Percentiles rank a stretch among this genome's conserved stretches.
phyloP scores from a whole-genome alignment of 64 coral and sea anemone genomes.

The Montipora foliosa region DNA sequence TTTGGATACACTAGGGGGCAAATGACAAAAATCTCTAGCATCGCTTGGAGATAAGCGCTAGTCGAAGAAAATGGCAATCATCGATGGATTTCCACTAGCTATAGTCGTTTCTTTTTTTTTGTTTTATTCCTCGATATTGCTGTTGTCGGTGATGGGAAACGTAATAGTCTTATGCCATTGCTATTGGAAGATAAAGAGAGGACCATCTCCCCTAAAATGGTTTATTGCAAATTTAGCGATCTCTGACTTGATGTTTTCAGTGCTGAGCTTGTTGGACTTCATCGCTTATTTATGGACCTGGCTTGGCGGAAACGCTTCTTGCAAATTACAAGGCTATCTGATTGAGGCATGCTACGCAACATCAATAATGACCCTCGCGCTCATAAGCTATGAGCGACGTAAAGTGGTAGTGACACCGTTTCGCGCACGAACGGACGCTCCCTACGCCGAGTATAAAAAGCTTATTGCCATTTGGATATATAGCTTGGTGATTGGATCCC shows the following conservation, averaged over 20 bases:
- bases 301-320: conserved; percentile 19
- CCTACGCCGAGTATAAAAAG: not conserved
- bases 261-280: conserved; percentile 53
- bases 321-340: conserved; percentile 43
- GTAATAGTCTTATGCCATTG: conserved; percentile 2
- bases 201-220: not conserved
- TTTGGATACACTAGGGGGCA: too few species aligned
- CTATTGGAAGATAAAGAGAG: conserved; percentile 4
- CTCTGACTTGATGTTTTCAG: conserved; percentile 22
- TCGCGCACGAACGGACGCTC: not conserved
- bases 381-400: conserved; percentile 38
- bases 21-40: not conserved
- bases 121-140: not conserved
- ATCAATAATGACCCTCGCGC: conserved; percentile 55
- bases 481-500: conserved; percentile 19
- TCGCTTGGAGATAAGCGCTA: not conserved
- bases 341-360: conserved; percentile 40
- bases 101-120: not conserved
- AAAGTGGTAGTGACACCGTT: conserved; percentile 35
- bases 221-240: conserved; percentile 48
- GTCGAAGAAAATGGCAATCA: not conserved
- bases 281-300: conserved; percentile 27
- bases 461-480: not conserved
- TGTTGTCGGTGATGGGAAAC: conserved; percentile 32
- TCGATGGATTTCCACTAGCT: not conserved